A percentile compares a stretch with the other conserved stretches of the same genome.
These are phyloP conservation scores for Ascidia mentula DNA, from an alignment of 23 tunicate genomes.

Conservation along the genomic window DNA sequence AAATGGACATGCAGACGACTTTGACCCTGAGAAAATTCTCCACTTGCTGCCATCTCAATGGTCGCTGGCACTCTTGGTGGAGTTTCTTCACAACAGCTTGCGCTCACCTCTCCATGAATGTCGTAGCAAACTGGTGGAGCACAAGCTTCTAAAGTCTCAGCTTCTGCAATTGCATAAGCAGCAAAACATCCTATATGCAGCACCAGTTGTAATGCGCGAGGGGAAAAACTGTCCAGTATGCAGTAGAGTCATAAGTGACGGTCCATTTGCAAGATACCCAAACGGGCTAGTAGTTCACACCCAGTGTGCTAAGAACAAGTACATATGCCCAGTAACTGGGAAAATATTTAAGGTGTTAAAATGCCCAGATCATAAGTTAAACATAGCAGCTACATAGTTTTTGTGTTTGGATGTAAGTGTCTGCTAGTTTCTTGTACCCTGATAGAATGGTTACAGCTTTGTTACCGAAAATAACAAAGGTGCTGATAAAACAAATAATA, in stretches of 20 bases:
- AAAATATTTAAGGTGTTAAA: slow-evolving; percentile 50
- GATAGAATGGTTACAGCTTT: too few relatives aligned
- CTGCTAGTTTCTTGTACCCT: background rate
- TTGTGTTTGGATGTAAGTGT: background rate
- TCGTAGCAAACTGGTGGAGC: slow-evolving; percentile 34
- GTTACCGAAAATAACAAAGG: too few relatives aligned
- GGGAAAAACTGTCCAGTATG: slow-evolving; percentile 66
- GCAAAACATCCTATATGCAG: slow-evolving; percentile 6
- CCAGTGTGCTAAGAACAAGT: slow-evolving; percentile 62
- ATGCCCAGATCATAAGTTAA: background rate
- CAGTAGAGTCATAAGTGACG: slow-evolving; percentile 28
- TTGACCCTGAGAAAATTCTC: slow-evolving; percentile 53
- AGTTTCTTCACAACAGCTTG: slow-evolving; percentile 43
- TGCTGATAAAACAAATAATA: too few relatives aligned
- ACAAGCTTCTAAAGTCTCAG: slow-evolving; percentile 41
- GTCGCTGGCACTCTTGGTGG: slow-evolving; percentile 40
- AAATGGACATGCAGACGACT: slow-evolving; percentile 60
- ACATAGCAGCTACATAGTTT: background rate
- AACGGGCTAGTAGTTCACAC: slow-evolving; percentile 78
- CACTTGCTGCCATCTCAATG: slow-evolving; percentile 62
- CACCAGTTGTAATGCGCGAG: slow-evolving; percentile 51
- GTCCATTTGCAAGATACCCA: slow-evolving; percentile 68
- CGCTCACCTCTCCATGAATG: slow-evolving; percentile 26
- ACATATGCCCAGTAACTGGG: slow-evolving; percentile 92
- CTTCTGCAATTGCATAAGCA: slow-evolving; percentile 34